These are phyloP conservation scores for Sebastes fasciatus DNA, from an alignment of 2,113 vertebrate genomes.

Conservation along the genomic window DNA sequence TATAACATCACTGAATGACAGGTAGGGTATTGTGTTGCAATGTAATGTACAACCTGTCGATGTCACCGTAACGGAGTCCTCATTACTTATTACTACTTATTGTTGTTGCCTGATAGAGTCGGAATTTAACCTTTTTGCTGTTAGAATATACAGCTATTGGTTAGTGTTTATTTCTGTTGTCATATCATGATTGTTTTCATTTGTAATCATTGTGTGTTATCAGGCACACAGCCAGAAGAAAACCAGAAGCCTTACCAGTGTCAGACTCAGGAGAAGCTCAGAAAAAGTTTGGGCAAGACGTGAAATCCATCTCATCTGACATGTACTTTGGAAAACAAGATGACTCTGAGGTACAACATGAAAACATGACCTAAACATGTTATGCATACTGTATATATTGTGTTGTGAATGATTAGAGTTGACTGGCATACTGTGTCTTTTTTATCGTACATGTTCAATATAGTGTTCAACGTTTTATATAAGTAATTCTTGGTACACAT, in stretches of 20 bases:
- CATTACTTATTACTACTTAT: background rate
- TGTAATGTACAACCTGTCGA: too few species aligned
- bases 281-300: conserved; percentile 91
- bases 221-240: conserved; percentile 88
- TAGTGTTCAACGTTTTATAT: background rate
- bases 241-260: conserved; percentile 80
- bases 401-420: background rate
- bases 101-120: background rate
- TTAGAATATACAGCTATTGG: background rate
- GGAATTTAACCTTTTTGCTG: background rate
- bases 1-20: conserved; percentile 83
- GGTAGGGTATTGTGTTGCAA: conserved; percentile 75
- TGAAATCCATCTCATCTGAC: conserved; percentile 96
- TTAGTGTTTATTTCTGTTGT: background rate
- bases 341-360: conserved; percentile 84
- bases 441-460: background rate
- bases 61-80: background rate
- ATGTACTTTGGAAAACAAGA: conserved; percentile 97
- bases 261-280: conserved; percentile 88
- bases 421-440: background rate
- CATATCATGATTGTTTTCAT: background rate
- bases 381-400: background rate
- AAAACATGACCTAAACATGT: background rate
- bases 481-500: background rate
- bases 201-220: background rate